A percentile compares a stretch with the other conserved stretches of the same genome.
phyloP scores from a whole-genome alignment of 2,113 vertebrate genomes.

The Alosa alosa region DNA sequence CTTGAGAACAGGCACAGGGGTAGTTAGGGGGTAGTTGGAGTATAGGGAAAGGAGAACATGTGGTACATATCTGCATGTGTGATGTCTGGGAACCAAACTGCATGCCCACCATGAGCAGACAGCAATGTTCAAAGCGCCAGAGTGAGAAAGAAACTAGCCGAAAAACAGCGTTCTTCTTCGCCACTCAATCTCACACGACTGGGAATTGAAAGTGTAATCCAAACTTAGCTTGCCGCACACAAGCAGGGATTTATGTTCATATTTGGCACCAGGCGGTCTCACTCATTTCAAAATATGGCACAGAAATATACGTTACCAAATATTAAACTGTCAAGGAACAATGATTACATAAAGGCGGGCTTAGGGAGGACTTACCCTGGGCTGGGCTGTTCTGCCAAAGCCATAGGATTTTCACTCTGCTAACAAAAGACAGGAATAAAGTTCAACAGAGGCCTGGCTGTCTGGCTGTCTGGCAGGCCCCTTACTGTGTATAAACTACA shows the following conservation, averaged over 20 bases:
- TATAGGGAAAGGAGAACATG: too few species aligned
- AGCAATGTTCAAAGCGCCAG: not conserved
- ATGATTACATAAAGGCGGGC: conserved; percentile 6
- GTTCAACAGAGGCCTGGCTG: not conserved
- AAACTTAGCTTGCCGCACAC: not conserved
- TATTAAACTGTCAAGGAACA: conserved; percentile 8
- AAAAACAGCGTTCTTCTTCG: not conserved
- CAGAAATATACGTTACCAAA: not conserved
- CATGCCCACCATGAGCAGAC: not conserved
- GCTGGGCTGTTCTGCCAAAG: not conserved
- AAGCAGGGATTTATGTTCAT: not conserved
- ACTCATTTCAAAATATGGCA: conserved; percentile 1
- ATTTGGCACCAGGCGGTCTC: not conserved
- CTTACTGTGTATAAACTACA: not conserved
- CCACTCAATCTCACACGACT: not conserved
- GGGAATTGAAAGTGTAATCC: not conserved
- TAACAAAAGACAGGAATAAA: not conserved
- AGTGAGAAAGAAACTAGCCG: not conserved
- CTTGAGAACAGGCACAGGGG: too few species aligned
- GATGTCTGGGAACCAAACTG: too few species aligned
- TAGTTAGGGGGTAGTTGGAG: too few species aligned
- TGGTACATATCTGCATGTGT: too few species aligned
- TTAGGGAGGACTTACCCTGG: not conserved
- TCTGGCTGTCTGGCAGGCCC: not conserved
- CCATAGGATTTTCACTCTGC: not conserved